Evolutionary conservation across 2,113 vertebrate species (phyloP), one percentile per base, ranked within the genome.

Genomic region (Austrofundulus limnaeus): DNA sequence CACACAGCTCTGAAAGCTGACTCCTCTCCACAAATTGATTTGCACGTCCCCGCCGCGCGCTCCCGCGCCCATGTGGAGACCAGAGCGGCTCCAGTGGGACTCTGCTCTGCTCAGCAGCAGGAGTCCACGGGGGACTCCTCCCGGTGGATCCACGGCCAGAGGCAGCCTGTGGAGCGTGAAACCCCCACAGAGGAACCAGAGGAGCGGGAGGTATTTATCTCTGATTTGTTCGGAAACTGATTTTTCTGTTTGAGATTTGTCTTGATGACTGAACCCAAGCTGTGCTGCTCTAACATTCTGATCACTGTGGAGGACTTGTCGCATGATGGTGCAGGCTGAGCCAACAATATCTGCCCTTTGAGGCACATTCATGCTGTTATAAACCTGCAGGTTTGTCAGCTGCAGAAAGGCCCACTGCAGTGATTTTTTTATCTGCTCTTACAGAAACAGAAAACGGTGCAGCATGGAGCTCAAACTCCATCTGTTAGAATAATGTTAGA

Each of bases 11-110:
- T n/a, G n/a, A n/a, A n/a, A n/a, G n/a, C n/a, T n/a, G n/a, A n/a
- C n/a, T n/a, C n/a, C n/a, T n/a, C n/a, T n/a, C n/a, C n/a, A n/a
- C n/a, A n/a, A n/a, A n/a, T 38, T 61, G 57, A 78, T 77, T 75
- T 47, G 11, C 74, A 48, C 80, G 16, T 34, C 14, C 66, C 1
- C 70, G 54, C 53, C 20, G 78, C 78, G 70, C 73, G 75, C 46
- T 45, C 67, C 66, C 53, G 60, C 46, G 1, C 21, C 55, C 6
- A 23, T 2, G 41, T 57, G 56, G 47, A 39, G 31, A 62, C 19
- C 9, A 42, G n/a, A n/a, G 55, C 54, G 47, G 62, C 72, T 71
- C 66, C 62, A 24, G 69, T 37, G 45, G 50, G 62, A 60, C 59
- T 16, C 34, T 23, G 25, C 34, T 23, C 59, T 31, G 15, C 1